Evolutionary conservation across 1,140 invertebrate genomes (phyloP).

Genomic region (Eupristina koningsbergeri): DNA sequence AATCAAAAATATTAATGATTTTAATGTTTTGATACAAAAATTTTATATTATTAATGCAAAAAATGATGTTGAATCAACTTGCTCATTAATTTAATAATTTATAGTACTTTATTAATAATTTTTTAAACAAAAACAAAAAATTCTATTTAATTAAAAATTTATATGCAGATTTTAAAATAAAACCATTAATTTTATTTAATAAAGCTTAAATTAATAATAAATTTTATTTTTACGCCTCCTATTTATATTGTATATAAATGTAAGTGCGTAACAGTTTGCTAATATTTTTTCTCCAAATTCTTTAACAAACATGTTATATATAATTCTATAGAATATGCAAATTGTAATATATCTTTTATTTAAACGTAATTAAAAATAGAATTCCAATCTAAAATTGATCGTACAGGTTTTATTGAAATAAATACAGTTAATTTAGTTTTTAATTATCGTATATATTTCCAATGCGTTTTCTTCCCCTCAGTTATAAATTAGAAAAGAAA

Average conservation of each 20-base stretch:
- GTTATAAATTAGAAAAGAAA: conserved; percentile 25
- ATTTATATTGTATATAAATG: conserved; percentile 58
- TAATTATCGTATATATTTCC: conserved; percentile 12
- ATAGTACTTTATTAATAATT: neutral
- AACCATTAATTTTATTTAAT: neutral
- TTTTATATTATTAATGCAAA: too few species aligned
- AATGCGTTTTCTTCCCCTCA: neutral
- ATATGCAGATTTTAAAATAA: neutral
- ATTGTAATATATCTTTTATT: neutral
- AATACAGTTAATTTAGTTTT: neutral
- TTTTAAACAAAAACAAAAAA: neutral
- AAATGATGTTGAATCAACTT: too few species aligned
- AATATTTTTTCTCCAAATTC: conserved; percentile 9
- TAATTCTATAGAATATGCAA: conserved; percentile 5
- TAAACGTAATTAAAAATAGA: too few species aligned
- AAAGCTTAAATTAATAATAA: too few species aligned
- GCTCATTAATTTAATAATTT: too few species aligned
- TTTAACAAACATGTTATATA: conserved; percentile 34
- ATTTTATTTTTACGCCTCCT: neutral
- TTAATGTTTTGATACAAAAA: neutral
- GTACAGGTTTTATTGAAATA: neutral
- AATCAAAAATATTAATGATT: neutral
- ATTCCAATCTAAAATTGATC: neutral
- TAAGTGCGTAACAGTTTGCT: conserved; percentile 54
- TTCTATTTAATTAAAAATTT: too few species aligned